These are phyloP conservation scores for Phalacrocorax aristotelis DNA, from an alignment of 2,113 vertebrate species.

Conservation along the genomic window DNA sequence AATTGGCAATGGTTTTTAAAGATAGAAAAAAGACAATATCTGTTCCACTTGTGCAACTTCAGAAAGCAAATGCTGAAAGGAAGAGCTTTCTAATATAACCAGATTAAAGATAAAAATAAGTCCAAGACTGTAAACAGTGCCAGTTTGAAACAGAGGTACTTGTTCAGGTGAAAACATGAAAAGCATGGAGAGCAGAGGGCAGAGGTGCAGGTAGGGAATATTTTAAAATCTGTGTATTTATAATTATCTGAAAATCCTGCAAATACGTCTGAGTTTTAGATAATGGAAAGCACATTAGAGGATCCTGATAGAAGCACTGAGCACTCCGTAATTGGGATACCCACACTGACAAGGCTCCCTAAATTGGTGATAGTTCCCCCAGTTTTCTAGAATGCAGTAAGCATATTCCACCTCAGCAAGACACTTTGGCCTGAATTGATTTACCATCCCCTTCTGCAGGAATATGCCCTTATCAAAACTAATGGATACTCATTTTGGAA, in stretches of 20 bases:
- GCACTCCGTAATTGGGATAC: neutral
- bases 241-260: neutral
- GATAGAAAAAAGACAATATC: neutral
- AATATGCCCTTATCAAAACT: neutral
- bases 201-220: neutral
- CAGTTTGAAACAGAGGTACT: neutral
- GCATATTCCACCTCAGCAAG: neutral
- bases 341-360: neutral
- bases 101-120: neutral
- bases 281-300: neutral
- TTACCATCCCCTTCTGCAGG: neutral
- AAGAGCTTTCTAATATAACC: neutral
- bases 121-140: neutral
- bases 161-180: neutral
- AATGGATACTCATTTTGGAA: neutral
- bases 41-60: neutral
- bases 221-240: neutral
- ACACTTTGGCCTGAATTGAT: neutral
- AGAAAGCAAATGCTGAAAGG: neutral
- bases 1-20: neutral
- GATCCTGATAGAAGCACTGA: neutral
- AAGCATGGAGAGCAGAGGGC: neutral
- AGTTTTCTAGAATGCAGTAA: accelerated
- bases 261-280: neutral
- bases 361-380: neutral